Evolutionary conservation across 2,797 vertebrate genomes (phyloP), one percentile per base, ranked within the genome.

Genomic region (Discoglossus pictus): DNA sequence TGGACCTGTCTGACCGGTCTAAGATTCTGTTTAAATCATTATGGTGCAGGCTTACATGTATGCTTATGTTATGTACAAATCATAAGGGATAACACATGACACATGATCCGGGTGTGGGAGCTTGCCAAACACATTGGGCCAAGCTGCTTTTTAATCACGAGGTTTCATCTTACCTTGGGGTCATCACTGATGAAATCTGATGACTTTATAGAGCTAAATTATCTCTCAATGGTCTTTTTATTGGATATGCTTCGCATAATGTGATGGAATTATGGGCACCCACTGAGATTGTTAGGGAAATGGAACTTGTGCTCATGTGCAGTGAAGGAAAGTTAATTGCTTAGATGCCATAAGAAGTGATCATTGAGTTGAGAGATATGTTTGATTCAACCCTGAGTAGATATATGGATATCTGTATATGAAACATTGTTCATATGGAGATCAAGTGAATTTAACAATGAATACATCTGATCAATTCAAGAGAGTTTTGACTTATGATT

Each of bases 191-290:
- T 80, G 75, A 85, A 84, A 83, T 74, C 73, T 76, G 79, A 74
- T 75, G 73, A 76, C 75, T 79, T 50, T 79, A 73, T 74, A 73
- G 77, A 84, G 74, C 73, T 80, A 69, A 87, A 87, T 74, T 81
- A 76, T 72, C 76, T 75, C 80, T 80, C 81, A 80, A 65, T 79
- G 80, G 71, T 82, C 65, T 68, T 83, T 84, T 86, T 86, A 79
- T 83, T 84, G 83, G 80, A 79, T 71, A 79, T 83, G 79, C 81
- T 86, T 88, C 74, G 79, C 84, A 80, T 83, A 82, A 73, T 78
- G 76, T 78, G 76, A 80, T 82, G 78, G 83, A 83, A 79, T 84
- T 84, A 77, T 78, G 76, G 78, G 73, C 74, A 76, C 76, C 63
- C 61, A 23, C 75, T 77, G 60, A 83, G 47, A 75, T 82, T 86